Percentiles rank a stretch among this genome's conserved stretches.
These are phyloP conservation scores for Podotricha telesiphe DNA, from an alignment of 2,888 invertebrate genomes.

Conservation along the genomic window DNA sequence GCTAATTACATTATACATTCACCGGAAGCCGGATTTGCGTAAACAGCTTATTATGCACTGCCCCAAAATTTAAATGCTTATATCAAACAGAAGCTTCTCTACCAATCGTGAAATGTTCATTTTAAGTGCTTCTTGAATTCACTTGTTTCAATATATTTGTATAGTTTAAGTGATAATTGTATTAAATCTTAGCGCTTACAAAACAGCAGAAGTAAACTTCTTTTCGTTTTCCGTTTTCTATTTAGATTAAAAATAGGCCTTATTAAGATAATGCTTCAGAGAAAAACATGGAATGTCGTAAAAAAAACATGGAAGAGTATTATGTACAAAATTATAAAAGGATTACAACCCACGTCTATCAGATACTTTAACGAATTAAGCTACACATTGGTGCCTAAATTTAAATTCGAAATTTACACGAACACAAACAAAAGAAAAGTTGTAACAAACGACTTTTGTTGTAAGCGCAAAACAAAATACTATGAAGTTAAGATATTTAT, in stretches of 20 bases:
- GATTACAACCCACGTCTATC: too few species aligned
- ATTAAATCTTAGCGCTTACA: background rate
- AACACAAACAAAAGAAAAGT: too few species aligned
- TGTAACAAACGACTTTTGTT: too few species aligned
- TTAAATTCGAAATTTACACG: too few species aligned
- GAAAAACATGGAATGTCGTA: background rate
- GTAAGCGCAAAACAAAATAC: too few species aligned
- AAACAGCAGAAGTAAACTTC: background rate
- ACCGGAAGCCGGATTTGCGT: constrained; percentile 69
- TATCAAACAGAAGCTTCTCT: constrained; percentile 34
- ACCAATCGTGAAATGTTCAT: constrained; percentile 24
- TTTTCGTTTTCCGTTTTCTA: background rate
- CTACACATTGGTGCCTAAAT: too few species aligned
- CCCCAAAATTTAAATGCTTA: constrained; percentile 50
- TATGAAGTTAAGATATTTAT: background rate
- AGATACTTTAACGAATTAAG: too few species aligned
- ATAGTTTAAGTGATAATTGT: background rate
- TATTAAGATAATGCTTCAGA: background rate
- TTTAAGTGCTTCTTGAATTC: constrained; percentile 19
- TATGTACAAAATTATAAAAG: too few species aligned
- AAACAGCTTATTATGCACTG: constrained; percentile 49
- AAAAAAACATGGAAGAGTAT: too few species aligned
- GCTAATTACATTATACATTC: constrained; percentile 76
- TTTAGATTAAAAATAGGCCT: background rate
- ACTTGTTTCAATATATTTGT: background rate